phyloP scores from a whole-genome alignment of 2,888 invertebrate genomes.

The Panzeria rudis region DNA sequence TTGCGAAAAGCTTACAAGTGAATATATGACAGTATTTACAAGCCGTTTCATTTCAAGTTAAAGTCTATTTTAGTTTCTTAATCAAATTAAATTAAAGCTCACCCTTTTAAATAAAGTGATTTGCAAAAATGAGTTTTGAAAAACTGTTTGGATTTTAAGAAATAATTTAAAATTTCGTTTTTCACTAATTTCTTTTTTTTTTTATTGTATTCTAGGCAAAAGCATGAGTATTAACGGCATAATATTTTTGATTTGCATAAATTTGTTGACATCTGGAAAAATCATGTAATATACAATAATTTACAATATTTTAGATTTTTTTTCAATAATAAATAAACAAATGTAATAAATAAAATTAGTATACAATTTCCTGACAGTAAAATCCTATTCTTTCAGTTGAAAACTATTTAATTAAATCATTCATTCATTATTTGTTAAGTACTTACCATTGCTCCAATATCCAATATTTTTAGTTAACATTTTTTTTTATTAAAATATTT shows the following conservation, averaged over 20 bases:
- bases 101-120: constrained; percentile 63
- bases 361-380: constrained; percentile 30
- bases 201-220: constrained; percentile 70
- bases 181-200: constrained; percentile 18
- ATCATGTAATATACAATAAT: constrained; percentile 72
- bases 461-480: constrained; percentile 37
- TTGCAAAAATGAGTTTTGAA: constrained; percentile 38
- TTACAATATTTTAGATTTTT: constrained; percentile 30
- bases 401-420: constrained; percentile 15
- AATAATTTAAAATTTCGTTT: constrained; percentile 24
- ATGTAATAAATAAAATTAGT: constrained; percentile 12
- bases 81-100: constrained; percentile 55
- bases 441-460: constrained; percentile 53
- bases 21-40: constrained; percentile 51
- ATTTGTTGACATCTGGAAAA: constrained; percentile 81
- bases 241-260: constrained; percentile 82
- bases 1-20: constrained; percentile 8
- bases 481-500: constrained; percentile 55
- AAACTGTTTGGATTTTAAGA: constrained; percentile 31
- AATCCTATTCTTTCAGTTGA: constrained; percentile 28
- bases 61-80: constrained; percentile 28
- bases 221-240: constrained; percentile 81
- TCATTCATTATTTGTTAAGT: background rate
- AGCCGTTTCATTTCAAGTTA: constrained; percentile 54
- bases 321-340: constrained; percentile 21